Conservation (phyloP, 1,140 invertebrate species). For the Lepidurus couesii region DNA sequence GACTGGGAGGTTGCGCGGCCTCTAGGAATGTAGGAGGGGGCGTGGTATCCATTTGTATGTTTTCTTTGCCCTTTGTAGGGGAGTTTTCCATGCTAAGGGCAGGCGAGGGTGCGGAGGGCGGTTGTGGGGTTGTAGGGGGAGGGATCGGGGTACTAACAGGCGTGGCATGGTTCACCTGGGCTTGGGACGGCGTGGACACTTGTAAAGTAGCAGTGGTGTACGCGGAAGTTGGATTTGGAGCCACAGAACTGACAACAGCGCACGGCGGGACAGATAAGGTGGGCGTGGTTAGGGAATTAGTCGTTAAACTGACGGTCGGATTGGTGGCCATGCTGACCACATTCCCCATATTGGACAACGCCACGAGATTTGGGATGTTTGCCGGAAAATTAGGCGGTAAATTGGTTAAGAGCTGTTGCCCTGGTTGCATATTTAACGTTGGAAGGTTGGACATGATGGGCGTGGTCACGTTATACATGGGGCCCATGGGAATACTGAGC, state of each 20-base stretch:
- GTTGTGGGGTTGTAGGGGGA: not conserved
- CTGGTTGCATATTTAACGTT: not conserved
- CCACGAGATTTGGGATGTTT: not conserved
- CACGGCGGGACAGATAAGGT: not conserved
- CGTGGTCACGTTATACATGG: not conserved
- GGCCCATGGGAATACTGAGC: not conserved
- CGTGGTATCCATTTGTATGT: not conserved
- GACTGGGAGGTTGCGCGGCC: not conserved
- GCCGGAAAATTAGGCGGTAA: not conserved
- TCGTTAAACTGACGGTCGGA: not conserved
- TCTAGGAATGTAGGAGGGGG: not conserved
- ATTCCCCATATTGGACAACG: not conserved
- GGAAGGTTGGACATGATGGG: not conserved
- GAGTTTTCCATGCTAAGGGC: not conserved
- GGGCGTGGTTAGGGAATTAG: slow-evolving; percentile 9
- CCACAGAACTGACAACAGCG: not conserved
- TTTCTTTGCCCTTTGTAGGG: not conserved
- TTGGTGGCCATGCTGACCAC: not conserved
- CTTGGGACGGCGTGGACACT: not conserved
- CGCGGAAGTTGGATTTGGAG: not conserved
- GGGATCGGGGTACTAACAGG: not conserved
- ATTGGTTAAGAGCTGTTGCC: not conserved
- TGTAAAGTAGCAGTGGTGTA: not conserved
- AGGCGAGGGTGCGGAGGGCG: not conserved
- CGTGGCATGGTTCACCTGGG: not conserved